Evolutionary conservation across 2,113 vertebrate genomes (phyloP), one percentile per base, ranked within the genome.

Genomic region (Cyanocitta stelleri): DNA sequence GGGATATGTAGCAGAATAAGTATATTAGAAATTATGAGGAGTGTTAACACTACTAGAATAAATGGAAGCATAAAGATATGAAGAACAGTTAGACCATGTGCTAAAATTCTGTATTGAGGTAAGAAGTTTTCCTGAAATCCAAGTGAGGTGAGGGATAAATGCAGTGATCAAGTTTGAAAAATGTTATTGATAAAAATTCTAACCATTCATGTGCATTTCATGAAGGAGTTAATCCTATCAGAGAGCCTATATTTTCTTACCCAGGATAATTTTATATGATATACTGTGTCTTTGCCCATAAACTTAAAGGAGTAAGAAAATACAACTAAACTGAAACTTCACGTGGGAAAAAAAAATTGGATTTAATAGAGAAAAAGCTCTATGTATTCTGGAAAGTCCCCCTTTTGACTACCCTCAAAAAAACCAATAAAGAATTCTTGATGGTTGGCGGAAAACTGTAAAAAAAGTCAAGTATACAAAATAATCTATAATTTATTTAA

Each of bases 331-430:
- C 3, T 41, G 27, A 71, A 74, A 58, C 1, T 52, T 91, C 13
- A 30, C 17, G 41, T n/a, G 7, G 8, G 11, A 30, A 85, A 91
- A n/a, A 87, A 82, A 33, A 0, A 2, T 11, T 63, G 0, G 1
- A 17, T 61, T 79, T 49, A 58, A n/a, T 8, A 63, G 14, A 63
- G 20, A 33, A 91, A 82, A 29, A 51, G 2, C 6, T 59, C 10
- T 6, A 54, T 62, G 6, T 10, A 37, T 55, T 32, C 21, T 48
- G 8, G 11, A 63, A 81, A 49, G 7, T 16, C 8, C 2, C 6
- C 1, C 3, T 51, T 84, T 72, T 72, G 18, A 71, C 15, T 17
- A 63, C 1, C 2, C 2, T 32, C 1, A 0, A 22, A 55, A 80
- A 73, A 49, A 56, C 21, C 0, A 77, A 7, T 20, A 13, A 62